Percentiles rank a stretch among this genome's conserved stretches.
These are phyloP conservation scores for Xestia xanthographa DNA, from an alignment of 2,888 invertebrate genomes.

Conservation along the genomic window DNA sequence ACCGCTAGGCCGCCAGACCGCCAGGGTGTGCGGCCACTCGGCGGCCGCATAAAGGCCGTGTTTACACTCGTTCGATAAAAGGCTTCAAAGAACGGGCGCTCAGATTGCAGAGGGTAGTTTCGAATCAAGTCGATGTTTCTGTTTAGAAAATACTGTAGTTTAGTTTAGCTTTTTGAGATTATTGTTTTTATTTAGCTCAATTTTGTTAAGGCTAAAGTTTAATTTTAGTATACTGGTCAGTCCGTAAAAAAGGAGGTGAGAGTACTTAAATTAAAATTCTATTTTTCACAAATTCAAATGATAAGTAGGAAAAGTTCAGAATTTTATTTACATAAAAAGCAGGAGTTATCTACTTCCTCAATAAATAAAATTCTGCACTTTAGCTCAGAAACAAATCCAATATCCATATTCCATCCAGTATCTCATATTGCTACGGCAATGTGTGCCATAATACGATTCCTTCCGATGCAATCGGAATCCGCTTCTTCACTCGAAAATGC, in stretches of 20 bases:
- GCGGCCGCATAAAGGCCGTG: constrained; percentile 46
- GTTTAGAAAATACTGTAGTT: constrained; percentile 1
- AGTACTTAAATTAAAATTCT: background rate
- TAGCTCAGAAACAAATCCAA: constrained; percentile 14
- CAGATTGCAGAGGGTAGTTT: constrained; percentile 34
- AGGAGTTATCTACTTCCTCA: background rate
- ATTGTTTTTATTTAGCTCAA: background rate
- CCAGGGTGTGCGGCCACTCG: constrained; percentile 4
- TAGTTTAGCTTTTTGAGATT: background rate
- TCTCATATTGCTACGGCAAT: constrained; percentile 5
- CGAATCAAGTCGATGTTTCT: constrained; percentile 24
- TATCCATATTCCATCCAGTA: constrained; percentile 11
- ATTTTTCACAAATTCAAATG: background rate
- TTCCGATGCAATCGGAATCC: constrained; percentile 2
- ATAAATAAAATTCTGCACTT: background rate
- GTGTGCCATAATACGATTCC: background rate
- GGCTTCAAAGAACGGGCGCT: constrained; percentile 36
- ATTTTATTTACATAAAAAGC: background rate
- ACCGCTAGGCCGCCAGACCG: background rate
- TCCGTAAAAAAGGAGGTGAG: background rate
- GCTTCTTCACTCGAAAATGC: constrained; percentile 20
- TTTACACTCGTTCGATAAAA: constrained; percentile 57
- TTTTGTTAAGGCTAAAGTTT: background rate
- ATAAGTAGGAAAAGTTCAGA: background rate
- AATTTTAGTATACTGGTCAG: background rate